Evolutionary conservation across 2,888 invertebrate genomes (phyloP).

Genomic region (Campaea margaritaria): DNA sequence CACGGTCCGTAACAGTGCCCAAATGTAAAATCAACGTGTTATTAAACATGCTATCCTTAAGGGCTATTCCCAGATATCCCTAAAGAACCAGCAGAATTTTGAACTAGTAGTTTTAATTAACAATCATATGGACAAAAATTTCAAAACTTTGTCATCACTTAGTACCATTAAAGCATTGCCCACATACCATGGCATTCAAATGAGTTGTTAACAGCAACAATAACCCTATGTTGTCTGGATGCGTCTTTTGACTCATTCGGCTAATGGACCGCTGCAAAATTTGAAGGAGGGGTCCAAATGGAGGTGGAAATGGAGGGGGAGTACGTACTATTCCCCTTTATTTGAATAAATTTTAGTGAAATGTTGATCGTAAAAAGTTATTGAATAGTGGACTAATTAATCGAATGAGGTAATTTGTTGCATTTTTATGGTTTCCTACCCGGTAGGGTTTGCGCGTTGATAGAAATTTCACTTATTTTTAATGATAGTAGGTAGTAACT

Average conservation of each 20-base stretch:
- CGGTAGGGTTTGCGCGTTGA: too few relatives aligned
- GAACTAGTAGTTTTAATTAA: too few relatives aligned
- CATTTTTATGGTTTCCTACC: too few relatives aligned
- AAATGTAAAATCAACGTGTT: too few relatives aligned
- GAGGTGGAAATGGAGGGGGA: too few relatives aligned
- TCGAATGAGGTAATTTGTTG: background rate
- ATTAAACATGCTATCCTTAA: too few relatives aligned
- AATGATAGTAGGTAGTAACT: too few relatives aligned
- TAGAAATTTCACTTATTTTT: too few relatives aligned
- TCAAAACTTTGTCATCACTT: constrained; percentile 21
- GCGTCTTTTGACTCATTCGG: constrained; percentile 58
- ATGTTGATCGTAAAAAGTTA: constrained; percentile 28
- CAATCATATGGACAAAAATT: background rate
- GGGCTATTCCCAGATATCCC: too few relatives aligned
- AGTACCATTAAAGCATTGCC: constrained; percentile 36
- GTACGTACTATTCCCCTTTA: constrained; percentile 41
- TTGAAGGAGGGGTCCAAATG: constrained; percentile 35
- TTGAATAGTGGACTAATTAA: constrained; percentile 4
- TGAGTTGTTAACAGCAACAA: constrained; percentile 67
- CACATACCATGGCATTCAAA: constrained; percentile 61
- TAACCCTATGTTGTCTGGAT: constrained; percentile 55
- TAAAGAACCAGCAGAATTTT: too few relatives aligned
- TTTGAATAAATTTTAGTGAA: constrained; percentile 29
- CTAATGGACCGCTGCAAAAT: constrained; percentile 62
- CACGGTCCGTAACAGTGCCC: too few relatives aligned